Evolutionary conservation across 2,888 invertebrate species (phyloP).

Genomic region (Spicauda simplicius): DNA sequence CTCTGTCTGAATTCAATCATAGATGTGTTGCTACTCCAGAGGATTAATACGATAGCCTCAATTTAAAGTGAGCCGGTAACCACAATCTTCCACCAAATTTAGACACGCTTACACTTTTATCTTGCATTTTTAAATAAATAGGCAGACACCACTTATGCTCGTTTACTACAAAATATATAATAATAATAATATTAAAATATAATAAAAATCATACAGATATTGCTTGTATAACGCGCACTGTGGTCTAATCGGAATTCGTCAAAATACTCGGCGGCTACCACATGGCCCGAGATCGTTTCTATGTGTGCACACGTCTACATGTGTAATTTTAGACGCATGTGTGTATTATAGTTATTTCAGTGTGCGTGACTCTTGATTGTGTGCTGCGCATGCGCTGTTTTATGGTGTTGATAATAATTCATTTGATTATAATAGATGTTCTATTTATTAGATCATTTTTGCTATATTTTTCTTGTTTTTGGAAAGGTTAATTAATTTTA

Average conservation of each 20-base stretch:
- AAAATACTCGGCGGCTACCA: slow-evolving; percentile 79
- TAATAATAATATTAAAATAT: not conserved
- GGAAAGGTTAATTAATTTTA: slow-evolving; percentile 23
- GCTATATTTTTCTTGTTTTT: slow-evolving; percentile 3
- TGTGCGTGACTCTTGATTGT: slow-evolving; percentile 38
- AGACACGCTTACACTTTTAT: too few species aligned
- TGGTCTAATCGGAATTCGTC: slow-evolving; percentile 80
- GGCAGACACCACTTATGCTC: too few species aligned
- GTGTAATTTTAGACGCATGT: slow-evolving; percentile 37
- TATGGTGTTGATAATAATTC: slow-evolving; percentile 31
- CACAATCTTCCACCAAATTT: too few species aligned
- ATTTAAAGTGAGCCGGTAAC: too few species aligned
- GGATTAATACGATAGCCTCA: too few species aligned
- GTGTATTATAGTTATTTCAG: slow-evolving; percentile 20
- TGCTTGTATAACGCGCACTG: slow-evolving; percentile 50
- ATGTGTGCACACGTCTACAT: slow-evolving; percentile 17
- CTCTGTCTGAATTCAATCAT: too few species aligned
- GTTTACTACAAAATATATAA: too few species aligned
- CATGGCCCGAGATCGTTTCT: slow-evolving; percentile 65
- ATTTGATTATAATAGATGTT: slow-evolving; percentile 23
- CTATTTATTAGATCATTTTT: slow-evolving; percentile 12
- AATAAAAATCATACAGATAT: not conserved
- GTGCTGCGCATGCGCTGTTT: slow-evolving; percentile 48
- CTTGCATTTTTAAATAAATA: too few species aligned
- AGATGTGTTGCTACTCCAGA: too few species aligned